A percentile compares a stretch with the other conserved stretches of the same genome.
phyloP scores from a whole-genome alignment of 1,140 invertebrate species.

The Varroa destructor region DNA sequence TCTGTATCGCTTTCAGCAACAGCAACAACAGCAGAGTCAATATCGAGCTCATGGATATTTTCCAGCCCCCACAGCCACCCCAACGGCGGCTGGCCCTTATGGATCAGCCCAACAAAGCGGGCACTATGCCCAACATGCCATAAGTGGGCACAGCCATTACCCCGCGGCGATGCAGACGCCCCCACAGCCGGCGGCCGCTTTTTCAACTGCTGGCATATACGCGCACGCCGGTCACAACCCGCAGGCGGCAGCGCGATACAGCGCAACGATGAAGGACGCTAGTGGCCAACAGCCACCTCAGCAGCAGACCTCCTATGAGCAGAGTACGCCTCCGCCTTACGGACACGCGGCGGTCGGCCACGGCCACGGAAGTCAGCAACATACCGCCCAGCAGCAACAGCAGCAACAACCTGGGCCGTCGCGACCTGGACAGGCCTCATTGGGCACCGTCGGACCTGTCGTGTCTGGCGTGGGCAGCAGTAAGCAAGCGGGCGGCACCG shows the following conservation, averaged over 20 bases:
- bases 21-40: too few species aligned
- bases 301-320: slow-evolving; percentile 18
- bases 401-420: neutral
- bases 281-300: too few species aligned
- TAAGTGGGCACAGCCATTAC: too few species aligned
- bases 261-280: slow-evolving; percentile 11
- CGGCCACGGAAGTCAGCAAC: slow-evolving; percentile 4
- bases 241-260: neutral
- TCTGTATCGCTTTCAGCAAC: too few species aligned
- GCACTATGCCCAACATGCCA: too few species aligned
- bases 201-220: slow-evolving; percentile 19
- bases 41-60: too few species aligned
- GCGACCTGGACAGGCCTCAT: neutral
- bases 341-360: slow-evolving; percentile 4
- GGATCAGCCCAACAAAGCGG: too few species aligned
- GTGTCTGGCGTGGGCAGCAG: slow-evolving; percentile 1
- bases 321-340: slow-evolving; percentile 23
- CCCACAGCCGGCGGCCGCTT: slow-evolving; percentile 1
- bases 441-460: slow-evolving; percentile 14
- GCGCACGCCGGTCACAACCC: slow-evolving; percentile 1
- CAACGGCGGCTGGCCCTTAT: too few species aligned
- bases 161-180: too few species aligned
- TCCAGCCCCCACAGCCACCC: too few species aligned
- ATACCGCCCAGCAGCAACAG: slow-evolving; percentile 2
- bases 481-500: neutral